These are phyloP conservation scores for Drosophila cognata DNA, from an alignment of 2,888 invertebrate genomes.

Conservation along the genomic window DNA sequence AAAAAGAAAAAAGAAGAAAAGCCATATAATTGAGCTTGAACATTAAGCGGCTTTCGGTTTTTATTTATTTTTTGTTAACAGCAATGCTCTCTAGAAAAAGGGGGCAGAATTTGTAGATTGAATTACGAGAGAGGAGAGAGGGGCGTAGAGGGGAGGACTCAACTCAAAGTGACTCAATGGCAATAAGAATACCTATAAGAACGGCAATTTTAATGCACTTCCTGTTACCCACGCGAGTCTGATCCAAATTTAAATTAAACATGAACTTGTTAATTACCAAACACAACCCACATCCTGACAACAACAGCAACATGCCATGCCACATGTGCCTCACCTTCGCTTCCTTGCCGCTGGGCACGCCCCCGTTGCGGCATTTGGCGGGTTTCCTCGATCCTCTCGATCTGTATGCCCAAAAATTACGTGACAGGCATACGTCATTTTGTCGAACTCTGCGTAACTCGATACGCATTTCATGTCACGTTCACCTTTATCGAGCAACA, in stretches of 20 bases:
- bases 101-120: constrained; percentile 52
- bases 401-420: constrained; percentile 23
- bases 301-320: constrained; percentile 30
- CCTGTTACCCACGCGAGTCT: constrained; percentile 66
- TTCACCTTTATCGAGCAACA: constrained; percentile 15
- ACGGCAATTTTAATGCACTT: constrained; percentile 38
- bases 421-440: constrained; percentile 73
- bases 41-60: constrained; percentile 67
- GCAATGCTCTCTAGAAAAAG: constrained; percentile 3
- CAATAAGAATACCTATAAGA: constrained; percentile 33
- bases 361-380: constrained; percentile 59
- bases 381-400: constrained; percentile 56
- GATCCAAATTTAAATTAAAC: constrained; percentile 74
- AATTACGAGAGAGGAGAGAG: constrained; percentile 51
- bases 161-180: constrained; percentile 5
- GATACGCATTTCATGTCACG: constrained; percentile 37
- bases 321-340: constrained; percentile 55
- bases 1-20: constrained; percentile 37
- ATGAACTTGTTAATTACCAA: constrained; percentile 73
- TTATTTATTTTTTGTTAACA: constrained; percentile 24
- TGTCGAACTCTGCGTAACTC: constrained; percentile 48
- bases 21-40: constrained; percentile 76
- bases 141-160: neutral
- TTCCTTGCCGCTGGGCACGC: constrained; percentile 45
- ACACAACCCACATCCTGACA: constrained; percentile 51